Evolutionary conservation across 2,888 invertebrate genomes (phyloP).

Genomic region (Palloptera scutellata): DNA sequence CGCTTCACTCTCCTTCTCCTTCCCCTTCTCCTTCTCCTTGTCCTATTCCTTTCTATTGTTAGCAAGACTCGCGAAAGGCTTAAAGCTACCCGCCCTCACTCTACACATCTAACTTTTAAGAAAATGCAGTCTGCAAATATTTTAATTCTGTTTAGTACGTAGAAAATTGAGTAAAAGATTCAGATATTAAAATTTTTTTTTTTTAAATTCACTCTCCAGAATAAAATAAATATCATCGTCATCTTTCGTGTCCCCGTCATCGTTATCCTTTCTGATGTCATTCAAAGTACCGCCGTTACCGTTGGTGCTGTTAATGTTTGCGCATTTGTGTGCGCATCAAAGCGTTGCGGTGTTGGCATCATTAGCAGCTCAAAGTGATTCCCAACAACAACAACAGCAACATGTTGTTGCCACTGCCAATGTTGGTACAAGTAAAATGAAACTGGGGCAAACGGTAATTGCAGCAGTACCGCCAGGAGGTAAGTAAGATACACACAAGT

Average conservation of each 20-base stretch:
- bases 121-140: background rate
- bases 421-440: background rate
- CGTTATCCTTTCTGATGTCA: constrained; percentile 19
- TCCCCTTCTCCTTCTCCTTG: too few species aligned
- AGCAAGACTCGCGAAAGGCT: too few species aligned
- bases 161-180: too few species aligned
- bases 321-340: constrained; percentile 2
- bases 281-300: background rate
- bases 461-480: constrained; percentile 20
- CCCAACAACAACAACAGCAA: background rate
- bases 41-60: too few species aligned
- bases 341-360: constrained; percentile 1
- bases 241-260: constrained; percentile 6
- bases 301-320: background rate
- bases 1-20: too few species aligned
- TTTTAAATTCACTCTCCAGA: background rate
- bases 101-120: background rate
- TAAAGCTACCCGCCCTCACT: too few species aligned
- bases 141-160: background rate
- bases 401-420: constrained; percentile 2
- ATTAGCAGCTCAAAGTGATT: constrained; percentile 3
- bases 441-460: constrained; percentile 23
- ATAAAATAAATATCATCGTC: background rate
- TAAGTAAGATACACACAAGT: constrained; percentile 4
- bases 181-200: background rate